Base-by-base conservation (phyloP, 1,140 invertebrate species). In the Laodelphax striatellus region DNA sequence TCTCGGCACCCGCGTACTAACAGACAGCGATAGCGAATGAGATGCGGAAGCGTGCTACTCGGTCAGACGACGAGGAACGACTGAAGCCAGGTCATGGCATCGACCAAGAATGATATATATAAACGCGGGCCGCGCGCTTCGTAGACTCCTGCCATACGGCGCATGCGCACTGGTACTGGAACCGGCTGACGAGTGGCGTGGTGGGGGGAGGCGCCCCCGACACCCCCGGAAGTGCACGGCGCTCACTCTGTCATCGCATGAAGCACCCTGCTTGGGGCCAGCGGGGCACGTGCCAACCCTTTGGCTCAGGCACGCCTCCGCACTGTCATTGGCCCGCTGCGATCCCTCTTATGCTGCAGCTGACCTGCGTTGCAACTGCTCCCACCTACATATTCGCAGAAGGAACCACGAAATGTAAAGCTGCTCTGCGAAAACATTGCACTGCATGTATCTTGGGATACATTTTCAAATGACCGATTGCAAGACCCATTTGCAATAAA, bases 61-160 rank as follows among this genome's bases (percentile, higher is more conserved):
- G 46, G 16, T 50, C 46, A 50, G 46, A 50, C 46, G 46, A 50
- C 46, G 46, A 50, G 46, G 21, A 22, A 19, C 16, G 46, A 50
- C 46, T 50, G 46, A 50, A 50, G 46, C 6, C 46, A 50, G 46
- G 46, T 50, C 46, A 50, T 50, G 46, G 46, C 46, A 50, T 17
- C 16, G 46, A 50, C 46, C 16, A 50, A 50, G 46, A 50, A 50
- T 50, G 46, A 50, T 50, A 50, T 50, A 50, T 50, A 50, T 50
- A 50, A 50, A 50, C 46, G 46, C 46, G 46, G 21, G 46, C 16
- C 16, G 46, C 16, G 46, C 46, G 16, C 16, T n/a, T n/a, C n/a
- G n/a, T n/a, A n/a, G n/a, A n/a, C n/a, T n/a, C n/a, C n/a, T 22
- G 21, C 2, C 46, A 17, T 2, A 5, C 16, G 14, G 46, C 46